phyloP scores from a whole-genome alignment of 1,140 invertebrate genomes.

The Drosophila tsacasi region DNA sequence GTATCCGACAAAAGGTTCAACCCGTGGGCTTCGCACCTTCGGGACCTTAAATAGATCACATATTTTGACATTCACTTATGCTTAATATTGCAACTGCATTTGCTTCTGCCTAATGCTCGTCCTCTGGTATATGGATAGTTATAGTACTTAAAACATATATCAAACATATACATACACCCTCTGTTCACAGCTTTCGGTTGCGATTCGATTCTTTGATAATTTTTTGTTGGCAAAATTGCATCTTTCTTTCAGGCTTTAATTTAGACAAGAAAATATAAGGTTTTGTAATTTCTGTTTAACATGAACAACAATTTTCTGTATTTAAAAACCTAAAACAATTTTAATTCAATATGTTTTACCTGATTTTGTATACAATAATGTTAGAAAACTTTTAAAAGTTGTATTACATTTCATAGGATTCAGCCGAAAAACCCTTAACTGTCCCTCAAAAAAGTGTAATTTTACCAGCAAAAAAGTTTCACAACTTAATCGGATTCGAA shows the following conservation, averaged over 20 bases:
- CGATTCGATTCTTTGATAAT: neutral
- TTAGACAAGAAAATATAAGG: neutral
- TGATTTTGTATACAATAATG: neutral
- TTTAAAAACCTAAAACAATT: neutral
- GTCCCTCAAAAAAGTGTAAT: neutral
- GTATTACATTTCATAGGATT: neutral
- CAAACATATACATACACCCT: slow-evolving; percentile 34
- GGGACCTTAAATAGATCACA: slow-evolving; percentile 84
- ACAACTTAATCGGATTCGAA: slow-evolving; percentile 7
- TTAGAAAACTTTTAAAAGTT: neutral
- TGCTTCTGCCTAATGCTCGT: slow-evolving; percentile 49
- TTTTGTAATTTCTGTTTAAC: neutral
- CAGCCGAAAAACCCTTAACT: rapidly evolving
- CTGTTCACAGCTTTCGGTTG: neutral
- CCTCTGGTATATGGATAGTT: slow-evolving; percentile 38
- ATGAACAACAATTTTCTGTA: neutral
- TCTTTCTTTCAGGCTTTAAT: neutral
- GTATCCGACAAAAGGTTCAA: slow-evolving; percentile 66
- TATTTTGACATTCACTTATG: slow-evolving; percentile 83
- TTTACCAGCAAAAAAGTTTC: neutral
- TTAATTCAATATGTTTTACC: neutral
- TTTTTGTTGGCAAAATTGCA: neutral
- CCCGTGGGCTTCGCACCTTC: slow-evolving; percentile 57
- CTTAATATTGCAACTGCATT: slow-evolving; percentile 76
- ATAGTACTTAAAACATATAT: slow-evolving; percentile 45